Evolutionary conservation across 1,140 invertebrate species (phyloP).

Genomic region (Dolichoris vasculosae): DNA sequence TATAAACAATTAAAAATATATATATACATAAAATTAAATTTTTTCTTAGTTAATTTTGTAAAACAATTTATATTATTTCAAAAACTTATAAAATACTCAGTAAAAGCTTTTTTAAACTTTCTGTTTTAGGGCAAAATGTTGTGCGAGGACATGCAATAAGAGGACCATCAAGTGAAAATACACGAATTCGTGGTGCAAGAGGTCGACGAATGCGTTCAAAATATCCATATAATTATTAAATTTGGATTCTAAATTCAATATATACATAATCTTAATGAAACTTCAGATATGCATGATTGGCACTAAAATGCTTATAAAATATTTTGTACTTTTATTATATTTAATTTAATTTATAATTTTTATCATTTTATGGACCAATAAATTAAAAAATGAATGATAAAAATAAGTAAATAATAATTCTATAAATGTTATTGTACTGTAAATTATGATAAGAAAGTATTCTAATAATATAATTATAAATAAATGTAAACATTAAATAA

Average conservation of each 20-base stretch:
- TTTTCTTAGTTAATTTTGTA: too few relatives aligned
- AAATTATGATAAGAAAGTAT: too few relatives aligned
- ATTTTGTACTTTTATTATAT: too few relatives aligned
- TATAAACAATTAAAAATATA: too few relatives aligned
- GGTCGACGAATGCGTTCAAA: conserved; percentile 61
- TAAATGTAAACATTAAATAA: too few relatives aligned
- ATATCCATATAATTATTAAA: conserved; percentile 52
- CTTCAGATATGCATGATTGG: too few relatives aligned
- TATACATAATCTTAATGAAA: not conserved
- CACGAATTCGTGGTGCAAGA: conserved; percentile 60
- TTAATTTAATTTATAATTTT: too few relatives aligned
- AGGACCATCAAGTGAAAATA: conserved; percentile 58
- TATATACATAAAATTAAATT: too few relatives aligned
- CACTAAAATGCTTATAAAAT: too few relatives aligned
- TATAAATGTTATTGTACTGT: not conserved
- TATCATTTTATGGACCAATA: not conserved
- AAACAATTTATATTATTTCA: too few relatives aligned
- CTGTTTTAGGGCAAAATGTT: conserved; percentile 57
- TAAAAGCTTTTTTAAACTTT: not conserved
- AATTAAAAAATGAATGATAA: not conserved
- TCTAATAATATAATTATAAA: too few relatives aligned
- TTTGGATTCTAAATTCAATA: not conserved
- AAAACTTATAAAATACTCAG: too few relatives aligned
- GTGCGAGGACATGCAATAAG: conserved; percentile 55
- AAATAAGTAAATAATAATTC: not conserved